These are phyloP conservation scores for Gonatopus flavifemur DNA, from an alignment of 1,140 invertebrate species.

Conservation along the genomic window DNA sequence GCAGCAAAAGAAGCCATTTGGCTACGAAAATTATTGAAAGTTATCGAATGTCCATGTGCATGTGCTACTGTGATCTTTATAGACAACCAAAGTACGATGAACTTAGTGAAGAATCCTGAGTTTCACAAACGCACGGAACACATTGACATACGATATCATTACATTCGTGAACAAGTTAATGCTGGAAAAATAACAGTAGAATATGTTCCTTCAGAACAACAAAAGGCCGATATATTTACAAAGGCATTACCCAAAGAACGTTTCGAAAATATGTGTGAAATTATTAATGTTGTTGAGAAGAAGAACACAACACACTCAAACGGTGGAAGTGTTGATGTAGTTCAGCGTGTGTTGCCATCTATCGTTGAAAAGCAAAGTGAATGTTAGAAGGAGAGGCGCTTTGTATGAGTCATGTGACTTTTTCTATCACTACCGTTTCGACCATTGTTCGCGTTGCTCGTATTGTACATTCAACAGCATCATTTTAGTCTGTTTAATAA, in stretches of 20 bases:
- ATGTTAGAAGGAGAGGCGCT: too few species aligned
- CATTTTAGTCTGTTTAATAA: too few species aligned
- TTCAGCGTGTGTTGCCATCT: too few species aligned
- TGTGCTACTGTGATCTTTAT: background rate
- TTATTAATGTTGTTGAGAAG: background rate
- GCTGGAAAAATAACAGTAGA: background rate
- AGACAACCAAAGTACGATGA: background rate
- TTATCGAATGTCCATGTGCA: background rate
- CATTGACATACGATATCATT: too few species aligned
- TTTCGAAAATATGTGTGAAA: too few species aligned
- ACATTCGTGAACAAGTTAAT: background rate
- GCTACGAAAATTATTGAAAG: background rate
- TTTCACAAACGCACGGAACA: background rate
- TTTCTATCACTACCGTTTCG: too few species aligned
- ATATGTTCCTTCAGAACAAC: background rate
- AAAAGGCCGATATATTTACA: background rate
- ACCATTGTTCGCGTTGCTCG: too few species aligned
- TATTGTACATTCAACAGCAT: too few species aligned
- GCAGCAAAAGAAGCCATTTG: background rate
- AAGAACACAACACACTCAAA: background rate
- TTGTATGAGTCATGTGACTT: too few species aligned
- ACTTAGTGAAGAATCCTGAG: background rate
- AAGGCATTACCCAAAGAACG: background rate
- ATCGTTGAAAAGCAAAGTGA: too few species aligned
- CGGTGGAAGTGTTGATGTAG: constrained; percentile 4